Evolutionary conservation across 2,888 invertebrate species (phyloP).

Genomic region (Amiota communis): DNA sequence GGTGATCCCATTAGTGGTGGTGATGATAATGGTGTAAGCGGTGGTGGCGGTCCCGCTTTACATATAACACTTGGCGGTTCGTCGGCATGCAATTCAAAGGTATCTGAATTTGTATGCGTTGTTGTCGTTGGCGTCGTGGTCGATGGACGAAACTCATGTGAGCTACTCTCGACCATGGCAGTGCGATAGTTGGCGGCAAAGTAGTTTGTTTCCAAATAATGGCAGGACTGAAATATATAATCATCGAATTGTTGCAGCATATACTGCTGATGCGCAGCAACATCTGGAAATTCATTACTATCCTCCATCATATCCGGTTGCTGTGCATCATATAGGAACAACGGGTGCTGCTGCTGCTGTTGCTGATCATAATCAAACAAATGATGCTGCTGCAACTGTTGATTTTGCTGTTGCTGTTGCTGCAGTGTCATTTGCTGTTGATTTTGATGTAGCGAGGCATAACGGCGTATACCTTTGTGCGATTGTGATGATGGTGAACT

Average conservation of each 20-base stretch:
- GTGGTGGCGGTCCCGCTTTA: conserved; percentile 59
- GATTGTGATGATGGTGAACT: conserved; percentile 67
- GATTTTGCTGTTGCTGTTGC: conserved; percentile 7
- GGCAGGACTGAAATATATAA: conserved; percentile 72
- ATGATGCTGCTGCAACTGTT: background rate
- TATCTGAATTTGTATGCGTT: conserved; percentile 58
- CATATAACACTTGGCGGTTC: conserved; percentile 67
- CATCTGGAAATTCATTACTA: conserved; percentile 32
- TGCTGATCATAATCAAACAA: background rate
- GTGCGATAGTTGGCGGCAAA: conserved; percentile 72
- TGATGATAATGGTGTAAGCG: conserved; percentile 20
- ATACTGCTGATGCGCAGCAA: conserved; percentile 43
- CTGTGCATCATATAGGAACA: background rate
- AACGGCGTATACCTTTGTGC: conserved; percentile 62
- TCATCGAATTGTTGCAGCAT: conserved; percentile 69
- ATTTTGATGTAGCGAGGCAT: conserved; percentile 52
- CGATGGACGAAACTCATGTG: conserved; percentile 71
- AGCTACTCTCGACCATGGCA: conserved; percentile 72
- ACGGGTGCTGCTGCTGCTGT: background rate
- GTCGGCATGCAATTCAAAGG: conserved; percentile 65
- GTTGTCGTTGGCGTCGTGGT: conserved; percentile 65
- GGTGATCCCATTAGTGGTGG: conserved; percentile 35
- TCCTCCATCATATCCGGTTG: background rate
- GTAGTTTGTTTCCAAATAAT: conserved; percentile 72
- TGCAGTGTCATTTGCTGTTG: conserved; percentile 39